Evolutionary conservation across 2,113 vertebrate genomes (phyloP).

Genomic region (Struthio camelus): DNA sequence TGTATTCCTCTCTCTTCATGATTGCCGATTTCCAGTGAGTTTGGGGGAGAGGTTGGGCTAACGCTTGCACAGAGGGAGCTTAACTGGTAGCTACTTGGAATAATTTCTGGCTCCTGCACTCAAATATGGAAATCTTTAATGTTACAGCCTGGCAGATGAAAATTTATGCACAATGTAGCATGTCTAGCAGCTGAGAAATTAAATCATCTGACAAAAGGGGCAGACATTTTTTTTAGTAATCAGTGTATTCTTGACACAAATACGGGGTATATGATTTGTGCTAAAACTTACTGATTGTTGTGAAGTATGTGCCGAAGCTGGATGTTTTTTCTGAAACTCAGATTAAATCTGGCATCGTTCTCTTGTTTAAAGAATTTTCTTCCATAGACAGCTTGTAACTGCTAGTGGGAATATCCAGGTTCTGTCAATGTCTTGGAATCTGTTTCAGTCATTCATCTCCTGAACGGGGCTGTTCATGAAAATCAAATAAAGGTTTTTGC

Average conservation of each 20-base stretch:
- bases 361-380: neutral
- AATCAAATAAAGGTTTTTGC: conserved; percentile 53
- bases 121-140: neutral
- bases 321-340: conserved; percentile 8
- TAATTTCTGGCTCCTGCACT: neutral
- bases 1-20: neutral
- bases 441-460: conserved; percentile 29
- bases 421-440: conserved; percentile 23
- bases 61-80: neutral
- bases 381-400: neutral
- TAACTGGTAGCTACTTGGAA: neutral
- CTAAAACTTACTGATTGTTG: neutral
- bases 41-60: neutral
- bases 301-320: conserved; percentile 9
- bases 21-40: neutral
- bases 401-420: conserved; percentile 40
- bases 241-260: neutral
- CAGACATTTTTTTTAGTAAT: neutral
- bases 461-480: conserved; percentile 50
- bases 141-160: neutral
- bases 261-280: neutral
- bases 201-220: neutral
- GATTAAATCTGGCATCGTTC: neutral
- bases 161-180: neutral
- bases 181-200: neutral